Conservation (phyloP, 2,888 invertebrate species). For the Lasioglossum morio region DNA sequence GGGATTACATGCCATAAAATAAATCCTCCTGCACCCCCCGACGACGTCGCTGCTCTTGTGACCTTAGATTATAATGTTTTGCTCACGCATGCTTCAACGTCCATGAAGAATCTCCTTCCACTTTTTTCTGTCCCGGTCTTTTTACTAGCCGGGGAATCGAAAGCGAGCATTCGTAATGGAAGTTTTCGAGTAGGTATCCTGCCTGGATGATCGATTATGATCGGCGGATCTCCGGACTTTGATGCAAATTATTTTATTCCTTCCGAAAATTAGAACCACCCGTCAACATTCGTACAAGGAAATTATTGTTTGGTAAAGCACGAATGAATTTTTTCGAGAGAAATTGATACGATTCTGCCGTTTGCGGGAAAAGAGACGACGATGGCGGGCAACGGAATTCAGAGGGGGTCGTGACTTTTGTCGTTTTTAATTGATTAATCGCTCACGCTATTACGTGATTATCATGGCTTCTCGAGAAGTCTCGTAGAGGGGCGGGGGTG, state of each 20-base stretch:
- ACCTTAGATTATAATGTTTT: constrained; percentile 81
- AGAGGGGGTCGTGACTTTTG: constrained; percentile 69
- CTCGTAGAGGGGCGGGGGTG: constrained; percentile 44
- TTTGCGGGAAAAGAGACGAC: constrained; percentile 48
- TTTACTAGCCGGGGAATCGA: not conserved
- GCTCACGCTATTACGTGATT: constrained; percentile 78
- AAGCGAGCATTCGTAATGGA: constrained; percentile 8
- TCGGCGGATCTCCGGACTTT: not conserved
- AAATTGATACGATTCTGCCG: constrained; percentile 25
- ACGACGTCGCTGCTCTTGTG: constrained; percentile 62
- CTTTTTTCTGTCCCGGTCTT: not conserved
- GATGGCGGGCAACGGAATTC: constrained; percentile 50
- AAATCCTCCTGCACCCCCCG: constrained; percentile 74
- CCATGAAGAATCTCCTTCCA: constrained; percentile 45
- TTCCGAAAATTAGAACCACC: not conserved
- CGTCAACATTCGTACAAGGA: not conserved
- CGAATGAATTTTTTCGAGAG: not conserved
- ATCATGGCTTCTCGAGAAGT: constrained; percentile 69
- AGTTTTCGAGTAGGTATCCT: constrained; percentile 1
- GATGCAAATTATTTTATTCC: not conserved
- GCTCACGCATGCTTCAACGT: constrained; percentile 73
- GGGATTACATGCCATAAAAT: constrained; percentile 83
- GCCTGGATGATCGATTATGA: not conserved
- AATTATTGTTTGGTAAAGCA: not conserved
- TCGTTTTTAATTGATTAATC: constrained; percentile 80